These are phyloP conservation scores for Osedax frankpressi DNA, from an alignment of 2,888 invertebrate genomes.

Conservation along the genomic window DNA sequence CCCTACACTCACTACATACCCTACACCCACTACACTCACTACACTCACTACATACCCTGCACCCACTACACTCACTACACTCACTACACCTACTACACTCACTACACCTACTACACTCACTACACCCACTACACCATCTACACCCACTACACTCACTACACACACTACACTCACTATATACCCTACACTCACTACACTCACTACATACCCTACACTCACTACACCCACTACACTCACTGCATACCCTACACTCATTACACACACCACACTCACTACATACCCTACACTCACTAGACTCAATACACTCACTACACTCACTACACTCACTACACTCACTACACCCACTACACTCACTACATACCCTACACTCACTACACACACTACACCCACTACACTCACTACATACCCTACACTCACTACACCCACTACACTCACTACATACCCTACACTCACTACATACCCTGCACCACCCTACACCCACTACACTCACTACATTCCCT, in stretches of 20 bases:
- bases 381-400: background rate
- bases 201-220: background rate
- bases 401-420: background rate
- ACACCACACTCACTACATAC: background rate
- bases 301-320: background rate
- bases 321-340: background rate
- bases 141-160: background rate
- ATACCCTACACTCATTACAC: too few species aligned
- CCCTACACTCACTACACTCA: background rate
- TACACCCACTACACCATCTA: background rate
- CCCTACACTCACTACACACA: background rate
- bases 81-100: background rate
- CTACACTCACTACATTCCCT: background rate
- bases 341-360: background rate
- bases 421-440: background rate
- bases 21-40: background rate
- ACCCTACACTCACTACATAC: background rate
- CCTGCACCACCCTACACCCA: background rate
- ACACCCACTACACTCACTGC: background rate
- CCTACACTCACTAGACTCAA: background rate
- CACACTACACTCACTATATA: background rate
- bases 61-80: background rate
- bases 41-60: background rate
- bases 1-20: background rate
- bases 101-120: background rate